Percentiles rank a stretch among this genome's conserved stretches.
These are phyloP conservation scores for Doris montereyensis DNA, from an alignment of 2,888 invertebrate species.

Conservation along the genomic window DNA sequence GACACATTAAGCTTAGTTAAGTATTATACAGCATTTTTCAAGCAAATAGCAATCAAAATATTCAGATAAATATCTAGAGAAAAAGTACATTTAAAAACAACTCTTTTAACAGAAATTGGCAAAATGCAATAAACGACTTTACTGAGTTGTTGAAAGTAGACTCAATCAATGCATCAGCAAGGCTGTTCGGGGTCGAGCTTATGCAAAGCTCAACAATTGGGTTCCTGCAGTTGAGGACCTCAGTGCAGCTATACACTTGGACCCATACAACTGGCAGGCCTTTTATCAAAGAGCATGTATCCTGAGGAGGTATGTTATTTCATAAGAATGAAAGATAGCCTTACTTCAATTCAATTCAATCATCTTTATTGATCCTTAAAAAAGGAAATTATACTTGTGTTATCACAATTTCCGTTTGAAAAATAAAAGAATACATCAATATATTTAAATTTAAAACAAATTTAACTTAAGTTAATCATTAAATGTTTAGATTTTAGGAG, in stretches of 20 bases:
- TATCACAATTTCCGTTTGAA: too few relatives aligned
- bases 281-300: slow-evolving; percentile 71
- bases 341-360: too few relatives aligned
- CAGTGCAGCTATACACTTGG: slow-evolving; percentile 71
- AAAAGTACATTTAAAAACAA: too few relatives aligned
- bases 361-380: too few relatives aligned
- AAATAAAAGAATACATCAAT: too few relatives aligned
- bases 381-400: too few relatives aligned
- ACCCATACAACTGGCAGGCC: slow-evolving; percentile 69
- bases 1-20: too few relatives aligned
- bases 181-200: slow-evolving; percentile 68
- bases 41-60: too few relatives aligned
- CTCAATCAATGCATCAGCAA: slow-evolving; percentile 63
- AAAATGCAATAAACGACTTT: slow-evolving; percentile 70
- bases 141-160: slow-evolving; percentile 68
- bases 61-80: too few relatives aligned
- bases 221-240: slow-evolving; percentile 69
- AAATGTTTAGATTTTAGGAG: too few relatives aligned
- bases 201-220: slow-evolving; percentile 67
- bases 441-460: background rate
- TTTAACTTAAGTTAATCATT: too few relatives aligned
- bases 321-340: background rate
- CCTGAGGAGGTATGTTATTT: slow-evolving; percentile 68
- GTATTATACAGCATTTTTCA: too few relatives aligned
- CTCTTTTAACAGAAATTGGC: slow-evolving; percentile 60